Evolutionary conservation across 2,888 invertebrate species (phyloP), one percentile per base, ranked within the genome.

Genomic region (Mythimna pallens): DNA sequence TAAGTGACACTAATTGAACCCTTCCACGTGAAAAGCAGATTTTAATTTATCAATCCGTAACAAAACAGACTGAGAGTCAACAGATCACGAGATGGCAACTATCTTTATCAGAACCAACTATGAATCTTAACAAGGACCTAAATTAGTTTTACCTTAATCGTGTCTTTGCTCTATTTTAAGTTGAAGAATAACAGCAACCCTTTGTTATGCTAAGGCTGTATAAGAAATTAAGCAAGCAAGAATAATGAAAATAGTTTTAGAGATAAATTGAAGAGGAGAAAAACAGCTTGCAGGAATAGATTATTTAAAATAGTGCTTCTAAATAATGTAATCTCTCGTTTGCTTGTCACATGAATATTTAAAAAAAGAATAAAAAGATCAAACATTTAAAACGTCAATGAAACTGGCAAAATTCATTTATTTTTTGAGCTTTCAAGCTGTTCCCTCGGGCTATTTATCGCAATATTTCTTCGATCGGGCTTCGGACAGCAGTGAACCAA

Each of bases 111-210:
- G n/a, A 58, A 70, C 57, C 36, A 50, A 25, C 20, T 55, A 55
- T 57, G 73, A 76, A 79, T 76, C 25, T 63, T 67, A 80, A 73
- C 34, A 62, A 5, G 52, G 14, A 62, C 40, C 17, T 17, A 43
- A 65, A 70, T 70, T 63, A 66, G 50, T 40, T 34, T 17, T 20
- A 65, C 25, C 54, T 25, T 54, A 34, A 43, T 25, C 17, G 10
- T 14, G 36, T 65, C 20, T 22, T 34, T 54, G 34, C 57, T 62
- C 54, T 43, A 25, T 50, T 47, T 65, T 54, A 34, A 57, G 25
- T 65, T 55, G 50, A 78, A 43, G 17, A 55, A 64, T 59, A 43
- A 64, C 58, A 59, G 20, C 34, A 52, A 25, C 52, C 52, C 34
- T 58, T 36, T 61, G 17, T 22, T 59, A 61, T 64, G 8, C 52